Evolutionary conservation across 2,888 invertebrate genomes (phyloP).

Genomic region (Sycophila texana): DNA sequence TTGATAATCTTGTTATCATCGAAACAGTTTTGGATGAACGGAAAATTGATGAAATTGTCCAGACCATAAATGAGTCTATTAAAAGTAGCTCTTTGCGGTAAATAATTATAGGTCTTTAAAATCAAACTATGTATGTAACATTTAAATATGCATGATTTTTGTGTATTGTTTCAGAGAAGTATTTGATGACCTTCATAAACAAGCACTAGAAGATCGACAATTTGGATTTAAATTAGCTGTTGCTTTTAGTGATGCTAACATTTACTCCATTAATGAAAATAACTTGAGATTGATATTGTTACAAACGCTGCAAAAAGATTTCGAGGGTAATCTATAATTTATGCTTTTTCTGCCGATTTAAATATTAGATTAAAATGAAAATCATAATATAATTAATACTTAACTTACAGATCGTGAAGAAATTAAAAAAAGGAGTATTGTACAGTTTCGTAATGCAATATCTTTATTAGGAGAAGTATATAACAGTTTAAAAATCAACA

Average conservation of each 20-base stretch:
- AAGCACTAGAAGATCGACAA: constrained; percentile 60
- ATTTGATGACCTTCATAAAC: constrained; percentile 57
- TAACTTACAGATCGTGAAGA: constrained; percentile 61
- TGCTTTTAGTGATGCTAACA: constrained; percentile 36
- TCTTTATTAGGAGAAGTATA: constrained; percentile 73
- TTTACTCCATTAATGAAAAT: constrained; percentile 55
- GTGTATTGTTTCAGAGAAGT: constrained; percentile 42
- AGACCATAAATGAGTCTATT: constrained; percentile 34
- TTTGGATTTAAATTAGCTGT: constrained; percentile 59
- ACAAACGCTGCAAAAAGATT: constrained; percentile 45
- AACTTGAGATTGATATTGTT: constrained; percentile 37
- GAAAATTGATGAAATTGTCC: constrained; percentile 41
- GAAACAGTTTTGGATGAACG: constrained; percentile 18
- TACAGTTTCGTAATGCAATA: constrained; percentile 71
- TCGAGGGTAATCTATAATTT: constrained; percentile 46
- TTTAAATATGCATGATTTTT: constrained; percentile 1
- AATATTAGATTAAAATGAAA: neutral
- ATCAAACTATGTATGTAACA: neutral
- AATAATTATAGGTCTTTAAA: neutral
- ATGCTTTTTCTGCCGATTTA: neutral
- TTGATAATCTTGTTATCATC: constrained; percentile 53
- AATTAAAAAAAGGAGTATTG: constrained; percentile 56
- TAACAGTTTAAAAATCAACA: constrained; percentile 66
- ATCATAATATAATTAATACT: neutral
- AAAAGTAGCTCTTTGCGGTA: constrained; percentile 48